Conservation (phyloP, 2,113 vertebrate genomes). For the Lagenorhynchus albirostris region DNA sequence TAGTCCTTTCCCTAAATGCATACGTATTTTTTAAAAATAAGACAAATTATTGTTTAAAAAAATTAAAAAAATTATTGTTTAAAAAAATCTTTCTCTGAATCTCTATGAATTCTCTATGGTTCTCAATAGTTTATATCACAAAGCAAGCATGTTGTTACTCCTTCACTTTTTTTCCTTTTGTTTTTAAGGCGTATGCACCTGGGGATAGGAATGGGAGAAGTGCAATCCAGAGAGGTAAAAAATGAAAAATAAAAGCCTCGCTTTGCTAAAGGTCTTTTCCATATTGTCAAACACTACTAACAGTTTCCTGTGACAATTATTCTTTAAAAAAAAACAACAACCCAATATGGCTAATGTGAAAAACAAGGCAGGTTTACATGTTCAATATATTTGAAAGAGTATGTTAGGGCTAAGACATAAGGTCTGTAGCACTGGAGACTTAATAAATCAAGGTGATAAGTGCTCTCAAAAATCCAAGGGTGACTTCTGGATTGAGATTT, state of each 20-base stretch:
- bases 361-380: background rate
- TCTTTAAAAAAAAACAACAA: background rate
- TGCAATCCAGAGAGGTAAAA: background rate
- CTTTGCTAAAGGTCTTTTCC: background rate
- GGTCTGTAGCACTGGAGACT: background rate
- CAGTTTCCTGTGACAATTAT: background rate
- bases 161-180: background rate
- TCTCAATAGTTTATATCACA: background rate
- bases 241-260: background rate
- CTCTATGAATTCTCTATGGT: background rate
- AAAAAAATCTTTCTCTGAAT: background rate
- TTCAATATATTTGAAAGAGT: background rate
- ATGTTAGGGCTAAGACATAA: background rate
- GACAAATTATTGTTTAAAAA: background rate
- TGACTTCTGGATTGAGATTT: background rate
- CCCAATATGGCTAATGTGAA: background rate
- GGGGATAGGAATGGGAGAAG: background rate
- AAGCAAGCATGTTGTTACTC: background rate
- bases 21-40: background rate
- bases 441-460: background rate
- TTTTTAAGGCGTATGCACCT: background rate
- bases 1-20: background rate
- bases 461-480: background rate
- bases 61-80: background rate
- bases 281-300: background rate